Base-by-base conservation (phyloP, 92 coral and sea anemone genomes). In the Galaxea fascicularis region DNA sequence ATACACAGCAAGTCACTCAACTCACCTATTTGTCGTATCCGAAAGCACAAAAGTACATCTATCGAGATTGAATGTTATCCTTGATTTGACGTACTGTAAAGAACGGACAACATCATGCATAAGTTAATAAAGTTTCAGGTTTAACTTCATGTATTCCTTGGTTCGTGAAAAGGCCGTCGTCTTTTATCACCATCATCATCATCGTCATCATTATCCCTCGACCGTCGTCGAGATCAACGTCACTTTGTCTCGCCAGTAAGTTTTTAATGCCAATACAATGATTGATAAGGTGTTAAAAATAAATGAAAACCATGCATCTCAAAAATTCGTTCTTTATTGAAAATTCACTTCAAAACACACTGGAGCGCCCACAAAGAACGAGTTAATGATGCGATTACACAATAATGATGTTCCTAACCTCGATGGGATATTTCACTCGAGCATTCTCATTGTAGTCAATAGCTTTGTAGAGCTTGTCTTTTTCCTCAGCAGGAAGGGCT, bases 401-500 rank as follows among this genome's bases (percentile, higher is more conserved):
- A 22, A 10, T 7, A 0, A 64, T 64, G 70, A 14, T 8, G 25
- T 11, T 20, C 59, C 70, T 31, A 62, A 96, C 99, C 97, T 96
- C 96, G 21, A 67, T 86, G 13, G 99, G 97, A 65, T 96, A 96
- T 65, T 92, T 86, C 15, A 92, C 85, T 1, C 90, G 92, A 21
- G 83, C 89, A 71, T 66, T 94, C 86, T 96, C 99, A 69, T 89
- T 90, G 85, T 96, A 96, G 75, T 96, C 95, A 21, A 96, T 93
- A 11, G 98, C 99, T 30, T 92, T 87, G 85, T 94, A 96, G 46
- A 96, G 79, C 74, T 92, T 95, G 15, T 94, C 95, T 66, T 96
- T 94, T 74, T 96, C 99, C 52, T 88, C 94, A 8, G 88, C 86
- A 41, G 99, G 90, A 16, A 96, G 87, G 16, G 92, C 91, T 24